These are phyloP conservation scores for Phrynosoma platyrhinos DNA, from an alignment of 2,113 vertebrate genomes.

Conservation along the genomic window DNA sequence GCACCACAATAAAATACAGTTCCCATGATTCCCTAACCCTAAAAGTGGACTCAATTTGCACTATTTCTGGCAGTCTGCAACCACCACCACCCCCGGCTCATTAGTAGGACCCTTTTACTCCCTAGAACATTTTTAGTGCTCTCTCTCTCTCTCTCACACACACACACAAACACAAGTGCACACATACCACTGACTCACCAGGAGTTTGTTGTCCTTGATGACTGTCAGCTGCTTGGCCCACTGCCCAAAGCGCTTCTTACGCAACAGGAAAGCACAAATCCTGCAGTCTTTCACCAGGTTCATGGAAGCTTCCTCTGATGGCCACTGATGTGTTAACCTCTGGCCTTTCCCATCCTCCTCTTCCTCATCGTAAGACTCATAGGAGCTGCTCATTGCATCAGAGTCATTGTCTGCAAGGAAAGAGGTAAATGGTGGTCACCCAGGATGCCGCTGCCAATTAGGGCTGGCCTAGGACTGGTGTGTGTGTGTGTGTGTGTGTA, in stretches of 20 bases:
- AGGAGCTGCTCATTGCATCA: constrained; percentile 95
- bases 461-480: background rate
- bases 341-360: constrained; percentile 92
- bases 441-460: fast-evolving
- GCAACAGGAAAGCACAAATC: constrained; percentile 93
- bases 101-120: background rate
- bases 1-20: too few species aligned
- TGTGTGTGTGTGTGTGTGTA: too few species aligned
- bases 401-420: constrained; percentile 92
- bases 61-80: too few species aligned
- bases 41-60: too few species aligned
- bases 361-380: constrained; percentile 97
- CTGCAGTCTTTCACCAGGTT: constrained; percentile 89
- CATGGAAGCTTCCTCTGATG: constrained; percentile 86
- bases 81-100: too few species aligned
- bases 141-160: too few species aligned
- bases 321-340: constrained; percentile 87
- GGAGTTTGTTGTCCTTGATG: constrained; percentile 90
- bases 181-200: constrained; percentile 80
- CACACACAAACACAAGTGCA: fast-evolving
- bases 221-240: constrained; percentile 97
- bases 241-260: constrained; percentile 97
- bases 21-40: too few species aligned
- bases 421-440: background rate
- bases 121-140: background rate